Conservation (phyloP, 2,113 vertebrate genomes). For the sheep (Ovis aries) region DNA sequence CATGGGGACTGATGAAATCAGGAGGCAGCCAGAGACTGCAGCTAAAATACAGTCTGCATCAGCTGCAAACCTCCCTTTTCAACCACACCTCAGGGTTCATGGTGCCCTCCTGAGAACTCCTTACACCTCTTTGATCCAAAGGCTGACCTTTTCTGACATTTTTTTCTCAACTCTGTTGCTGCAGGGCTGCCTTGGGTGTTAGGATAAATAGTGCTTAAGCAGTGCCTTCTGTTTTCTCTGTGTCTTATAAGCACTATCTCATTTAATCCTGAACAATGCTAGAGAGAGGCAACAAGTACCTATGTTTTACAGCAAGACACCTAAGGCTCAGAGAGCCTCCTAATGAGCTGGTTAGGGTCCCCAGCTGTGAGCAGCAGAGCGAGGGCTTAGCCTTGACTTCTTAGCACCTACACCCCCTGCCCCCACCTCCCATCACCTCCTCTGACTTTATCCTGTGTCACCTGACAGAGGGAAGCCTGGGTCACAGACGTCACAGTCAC, state of each 20-base stretch:
- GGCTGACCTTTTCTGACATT: neutral
- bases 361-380: neutral
- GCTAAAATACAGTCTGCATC: neutral
- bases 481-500: neutral
- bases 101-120: neutral
- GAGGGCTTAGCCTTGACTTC: neutral
- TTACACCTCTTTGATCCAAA: neutral
- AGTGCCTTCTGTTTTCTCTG: neutral
- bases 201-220: neutral
- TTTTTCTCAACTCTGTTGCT: neutral
- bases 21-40: neutral
- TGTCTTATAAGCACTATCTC: neutral
- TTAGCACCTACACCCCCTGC: fast-evolving
- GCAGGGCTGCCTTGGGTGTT: neutral
- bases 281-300: neutral
- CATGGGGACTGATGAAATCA: neutral
- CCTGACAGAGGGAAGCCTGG: neutral
- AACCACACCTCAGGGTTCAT: neutral
- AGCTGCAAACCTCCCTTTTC: neutral
- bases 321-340: neutral
- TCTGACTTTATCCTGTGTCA: neutral
- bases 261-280: neutral
- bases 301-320: neutral
- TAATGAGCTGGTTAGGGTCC: neutral
- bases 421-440: neutral